A percentile compares a stretch with the other conserved stretches of the same genome.
These are phyloP conservation scores for Leptura quadrifasciata DNA, from an alignment of 2,888 invertebrate species.

Conservation along the genomic window DNA sequence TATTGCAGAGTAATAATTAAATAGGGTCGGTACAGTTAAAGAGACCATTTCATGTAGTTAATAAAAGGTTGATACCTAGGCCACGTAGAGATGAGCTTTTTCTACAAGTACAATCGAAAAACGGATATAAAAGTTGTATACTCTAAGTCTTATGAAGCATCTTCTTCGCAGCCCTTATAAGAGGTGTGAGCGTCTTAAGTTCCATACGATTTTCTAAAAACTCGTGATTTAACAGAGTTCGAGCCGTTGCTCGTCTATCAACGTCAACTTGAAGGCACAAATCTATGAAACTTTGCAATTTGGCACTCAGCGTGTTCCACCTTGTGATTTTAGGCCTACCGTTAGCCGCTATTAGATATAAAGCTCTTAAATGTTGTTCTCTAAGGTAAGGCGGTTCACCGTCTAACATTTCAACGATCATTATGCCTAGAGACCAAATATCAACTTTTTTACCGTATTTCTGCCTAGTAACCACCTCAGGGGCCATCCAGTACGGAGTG, in stretches of 20 bases:
- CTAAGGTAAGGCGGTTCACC: slow-evolving; percentile 98
- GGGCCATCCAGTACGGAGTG: slow-evolving; percentile 99
- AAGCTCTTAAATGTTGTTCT: slow-evolving; percentile 92
- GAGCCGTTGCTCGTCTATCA: slow-evolving; percentile 85
- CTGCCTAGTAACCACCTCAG: slow-evolving; percentile 93
- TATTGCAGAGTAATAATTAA: not conserved
- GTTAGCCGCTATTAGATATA: slow-evolving; percentile 96
- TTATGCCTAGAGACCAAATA: slow-evolving; percentile 97
- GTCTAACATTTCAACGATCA: slow-evolving; percentile 98
- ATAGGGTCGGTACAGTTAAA: not conserved
- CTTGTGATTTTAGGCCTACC: slow-evolving; percentile 94
- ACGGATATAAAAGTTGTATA: not conserved
- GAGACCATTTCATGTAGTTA: not conserved
- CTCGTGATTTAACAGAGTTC: slow-evolving; percentile 85
- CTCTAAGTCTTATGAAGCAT: slow-evolving; percentile 80
- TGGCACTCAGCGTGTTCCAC: slow-evolving; percentile 85
- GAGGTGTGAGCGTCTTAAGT: slow-evolving; percentile 87
- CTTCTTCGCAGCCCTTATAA: slow-evolving; percentile 93
- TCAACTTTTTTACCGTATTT: slow-evolving; percentile 92
- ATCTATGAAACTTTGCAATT: slow-evolving; percentile 89
- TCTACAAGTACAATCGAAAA: not conserved
- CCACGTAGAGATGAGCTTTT: not conserved
- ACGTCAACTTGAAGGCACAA: slow-evolving; percentile 91
- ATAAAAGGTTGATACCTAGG: not conserved
- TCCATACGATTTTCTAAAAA: slow-evolving; percentile 89